These are phyloP conservation scores for Macheiramphus alcinus DNA, from an alignment of 2,113 vertebrate species.

Conservation along the genomic window DNA sequence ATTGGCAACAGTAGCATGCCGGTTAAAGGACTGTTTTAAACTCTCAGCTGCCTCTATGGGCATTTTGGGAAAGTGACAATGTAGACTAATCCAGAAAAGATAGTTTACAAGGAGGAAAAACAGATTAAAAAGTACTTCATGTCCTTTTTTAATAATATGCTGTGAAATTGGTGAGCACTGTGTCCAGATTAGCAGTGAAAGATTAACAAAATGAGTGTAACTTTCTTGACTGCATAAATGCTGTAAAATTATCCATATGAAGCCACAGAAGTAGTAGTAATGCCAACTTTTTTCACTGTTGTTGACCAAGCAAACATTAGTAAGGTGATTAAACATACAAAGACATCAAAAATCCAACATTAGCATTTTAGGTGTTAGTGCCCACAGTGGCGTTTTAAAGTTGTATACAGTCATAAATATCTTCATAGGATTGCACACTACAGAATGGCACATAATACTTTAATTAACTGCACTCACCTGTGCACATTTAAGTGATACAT, in stretches of 20 bases:
- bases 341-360: neutral
- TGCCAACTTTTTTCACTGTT: neutral
- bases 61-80: neutral
- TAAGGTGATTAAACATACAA: neutral
- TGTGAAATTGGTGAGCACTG: neutral
- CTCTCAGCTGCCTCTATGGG: neutral
- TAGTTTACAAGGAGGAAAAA: neutral
- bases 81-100: neutral
- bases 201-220: neutral
- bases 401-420: neutral
- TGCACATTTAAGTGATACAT: neutral
- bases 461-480: neutral
- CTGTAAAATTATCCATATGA: neutral
- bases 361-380: neutral
- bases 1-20: neutral
- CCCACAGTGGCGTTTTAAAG: neutral
- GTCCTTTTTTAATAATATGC: neutral
- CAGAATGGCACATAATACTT: neutral
- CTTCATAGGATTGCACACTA: neutral
- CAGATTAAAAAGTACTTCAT: neutral
- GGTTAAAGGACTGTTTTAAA: neutral
- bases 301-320: neutral
- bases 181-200: neutral
- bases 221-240: neutral
- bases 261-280: neutral